These are phyloP conservation scores for Manis pentadactyla DNA, from an alignment of 2,797 vertebrate species.

Conservation along the genomic window DNA sequence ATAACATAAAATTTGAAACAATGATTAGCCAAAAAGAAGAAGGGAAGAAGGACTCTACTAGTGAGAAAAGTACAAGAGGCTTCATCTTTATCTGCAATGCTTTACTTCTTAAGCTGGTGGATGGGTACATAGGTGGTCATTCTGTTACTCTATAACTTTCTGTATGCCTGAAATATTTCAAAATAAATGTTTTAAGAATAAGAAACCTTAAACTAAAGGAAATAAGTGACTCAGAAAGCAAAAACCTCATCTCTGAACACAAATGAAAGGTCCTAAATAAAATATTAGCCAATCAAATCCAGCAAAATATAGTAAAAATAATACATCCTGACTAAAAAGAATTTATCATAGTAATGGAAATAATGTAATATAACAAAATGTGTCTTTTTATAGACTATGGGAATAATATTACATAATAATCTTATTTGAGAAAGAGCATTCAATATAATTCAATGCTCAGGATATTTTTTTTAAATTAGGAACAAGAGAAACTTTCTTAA, in stretches of 20 bases:
- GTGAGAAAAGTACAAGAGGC: background rate
- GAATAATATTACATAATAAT: background rate
- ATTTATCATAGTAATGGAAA: background rate
- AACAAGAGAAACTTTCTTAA: background rate
- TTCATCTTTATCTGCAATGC: background rate
- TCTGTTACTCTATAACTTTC: background rate
- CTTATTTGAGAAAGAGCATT: background rate
- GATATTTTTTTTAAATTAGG: background rate
- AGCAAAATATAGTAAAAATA: background rate
- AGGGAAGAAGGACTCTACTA: background rate
- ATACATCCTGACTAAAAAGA: background rate
- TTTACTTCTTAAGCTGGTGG: background rate
- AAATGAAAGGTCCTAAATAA: conserved; percentile 33
- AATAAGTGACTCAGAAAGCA: background rate
- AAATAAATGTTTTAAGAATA: background rate
- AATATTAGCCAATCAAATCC: background rate
- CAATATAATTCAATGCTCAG: background rate
- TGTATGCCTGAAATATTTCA: background rate
- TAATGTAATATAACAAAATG: background rate
- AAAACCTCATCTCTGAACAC: conserved; percentile 11
- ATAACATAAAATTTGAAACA: background rate
- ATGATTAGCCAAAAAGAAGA: background rate
- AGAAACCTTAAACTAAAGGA: background rate
- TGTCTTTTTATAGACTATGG: background rate
- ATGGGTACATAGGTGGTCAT: background rate